Conservation (phyloP, 2,888 invertebrate species). For the Gymnosoma rotundatum region DNA sequence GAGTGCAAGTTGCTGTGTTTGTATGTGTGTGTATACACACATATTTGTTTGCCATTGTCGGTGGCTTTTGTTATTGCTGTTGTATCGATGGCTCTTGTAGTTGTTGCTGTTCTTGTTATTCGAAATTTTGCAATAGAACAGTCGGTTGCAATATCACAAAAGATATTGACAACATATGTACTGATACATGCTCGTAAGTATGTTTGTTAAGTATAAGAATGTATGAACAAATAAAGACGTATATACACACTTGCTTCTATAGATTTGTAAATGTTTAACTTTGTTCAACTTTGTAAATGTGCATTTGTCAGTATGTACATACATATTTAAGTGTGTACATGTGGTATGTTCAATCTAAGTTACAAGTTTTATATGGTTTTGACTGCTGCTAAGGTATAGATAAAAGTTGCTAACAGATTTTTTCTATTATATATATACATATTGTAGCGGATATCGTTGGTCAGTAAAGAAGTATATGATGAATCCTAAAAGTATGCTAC, state of each 20-base stretch:
- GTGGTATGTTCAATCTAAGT: constrained; percentile 42
- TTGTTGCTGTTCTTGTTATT: neutral
- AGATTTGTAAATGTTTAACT: constrained; percentile 46
- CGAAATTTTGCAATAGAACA: constrained; percentile 68
- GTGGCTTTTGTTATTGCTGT: constrained; percentile 60
- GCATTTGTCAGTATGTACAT: neutral
- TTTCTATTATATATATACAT: constrained; percentile 23
- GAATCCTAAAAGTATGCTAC: neutral
- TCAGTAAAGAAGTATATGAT: neutral
- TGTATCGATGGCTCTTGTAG: constrained; percentile 72
- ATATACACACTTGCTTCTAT: constrained; percentile 32
- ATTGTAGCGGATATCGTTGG: neutral
- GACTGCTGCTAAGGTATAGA: constrained; percentile 66
- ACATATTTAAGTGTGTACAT: neutral
- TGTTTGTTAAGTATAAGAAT: neutral
- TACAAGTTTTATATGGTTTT: constrained; percentile 46
- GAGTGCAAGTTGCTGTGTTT: constrained; percentile 30
- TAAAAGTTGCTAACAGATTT: constrained; percentile 64
- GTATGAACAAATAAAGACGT: constrained; percentile 11
- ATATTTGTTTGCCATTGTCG: constrained; percentile 57
- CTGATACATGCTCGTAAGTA: neutral
- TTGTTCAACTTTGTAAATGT: constrained; percentile 30
- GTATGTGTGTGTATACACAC: constrained; percentile 12
- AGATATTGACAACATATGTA: constrained; percentile 50
- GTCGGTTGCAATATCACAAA: constrained; percentile 65